These are phyloP conservation scores for Eristalis tenax DNA, from an alignment of 2,888 invertebrate genomes.

Conservation along the genomic window DNA sequence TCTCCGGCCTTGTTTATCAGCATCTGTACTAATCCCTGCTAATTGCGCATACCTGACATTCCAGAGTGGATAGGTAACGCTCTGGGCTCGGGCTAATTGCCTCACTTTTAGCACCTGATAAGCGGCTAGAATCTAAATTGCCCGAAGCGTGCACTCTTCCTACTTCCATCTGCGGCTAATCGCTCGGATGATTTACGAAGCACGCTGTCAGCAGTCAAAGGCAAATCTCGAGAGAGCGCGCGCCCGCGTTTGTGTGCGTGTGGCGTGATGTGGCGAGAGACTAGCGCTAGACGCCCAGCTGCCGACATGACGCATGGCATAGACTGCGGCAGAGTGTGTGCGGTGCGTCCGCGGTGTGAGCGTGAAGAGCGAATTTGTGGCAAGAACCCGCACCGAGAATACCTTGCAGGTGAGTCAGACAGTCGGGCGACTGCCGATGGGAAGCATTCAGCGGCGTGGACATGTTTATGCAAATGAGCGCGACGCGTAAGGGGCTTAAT, in stretches of 20 bases:
- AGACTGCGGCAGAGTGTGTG: background rate
- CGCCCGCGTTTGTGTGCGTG: background rate
- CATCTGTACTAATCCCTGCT: slow-evolving; percentile 62
- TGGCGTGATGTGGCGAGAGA: background rate
- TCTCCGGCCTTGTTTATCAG: slow-evolving; percentile 43
- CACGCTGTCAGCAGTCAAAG: slow-evolving; percentile 5
- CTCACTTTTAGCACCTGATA: slow-evolving; percentile 71
- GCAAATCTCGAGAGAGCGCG: slow-evolving; percentile 10
- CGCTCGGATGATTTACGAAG: slow-evolving; percentile 65
- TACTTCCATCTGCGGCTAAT: slow-evolving; percentile 32
- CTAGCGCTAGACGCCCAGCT: background rate
- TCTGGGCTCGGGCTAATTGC: slow-evolving; percentile 55
- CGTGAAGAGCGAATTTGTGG: slow-evolving; percentile 18
- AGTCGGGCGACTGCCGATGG: slow-evolving; percentile 43
- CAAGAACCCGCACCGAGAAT: slow-evolving; percentile 37
- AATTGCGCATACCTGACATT: slow-evolving; percentile 69
- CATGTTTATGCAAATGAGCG: slow-evolving; percentile 58
- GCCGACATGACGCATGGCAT: slow-evolving; percentile 43
- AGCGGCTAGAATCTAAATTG: slow-evolving; percentile 47
- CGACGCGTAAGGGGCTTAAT: slow-evolving; percentile 36
- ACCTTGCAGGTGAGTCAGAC: slow-evolving; percentile 68
- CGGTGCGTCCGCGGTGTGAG: slow-evolving; percentile 1
- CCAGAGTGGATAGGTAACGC: slow-evolving; percentile 60
- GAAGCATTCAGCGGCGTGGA: slow-evolving; percentile 8
- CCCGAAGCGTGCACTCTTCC: slow-evolving; percentile 7